Percentiles rank a stretch among this genome's conserved stretches.
phyloP scores from a whole-genome alignment of 92 coral and sea anemone species.

The Phymanthus crucifer region DNA sequence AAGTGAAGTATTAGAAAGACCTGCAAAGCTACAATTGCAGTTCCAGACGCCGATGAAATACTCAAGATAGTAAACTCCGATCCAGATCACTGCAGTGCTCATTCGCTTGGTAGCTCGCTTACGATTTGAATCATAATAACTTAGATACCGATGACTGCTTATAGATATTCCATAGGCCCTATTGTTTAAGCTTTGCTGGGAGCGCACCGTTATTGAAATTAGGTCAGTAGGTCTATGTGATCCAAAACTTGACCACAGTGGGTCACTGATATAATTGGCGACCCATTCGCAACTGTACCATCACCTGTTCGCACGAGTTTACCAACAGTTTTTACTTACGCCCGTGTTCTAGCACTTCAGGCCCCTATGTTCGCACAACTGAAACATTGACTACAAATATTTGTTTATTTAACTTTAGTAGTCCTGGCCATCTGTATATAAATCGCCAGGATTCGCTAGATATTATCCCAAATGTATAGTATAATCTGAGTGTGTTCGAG shows the following conservation, averaged over 20 bases:
- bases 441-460: too few species aligned
- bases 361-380: not conserved
- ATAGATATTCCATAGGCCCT: not conserved
- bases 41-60: not conserved
- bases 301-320: slow-evolving; percentile 5
- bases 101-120: slow-evolving; percentile 18
- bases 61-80: not conserved
- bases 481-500: too few species aligned
- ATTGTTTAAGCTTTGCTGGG: slow-evolving; percentile 13
- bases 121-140: slow-evolving; percentile 18
- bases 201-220: slow-evolving; percentile 10
- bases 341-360: not conserved
- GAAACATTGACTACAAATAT: not conserved
- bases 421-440: not conserved
- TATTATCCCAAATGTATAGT: not conserved
- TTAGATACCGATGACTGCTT: slow-evolving; percentile 11
- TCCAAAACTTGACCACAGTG: slow-evolving; percentile 16
- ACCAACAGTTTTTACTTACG: slow-evolving; percentile 11
- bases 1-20: not conserved
- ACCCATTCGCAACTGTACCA: not conserved
- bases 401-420: not conserved
- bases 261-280: slow-evolving; percentile 25
- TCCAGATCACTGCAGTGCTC: not conserved
- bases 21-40: not conserved
- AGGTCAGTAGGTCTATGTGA: slow-evolving; percentile 7